Evolutionary conservation across 2,888 invertebrate species (phyloP).

Genomic region (Tinea semifulvella): DNA sequence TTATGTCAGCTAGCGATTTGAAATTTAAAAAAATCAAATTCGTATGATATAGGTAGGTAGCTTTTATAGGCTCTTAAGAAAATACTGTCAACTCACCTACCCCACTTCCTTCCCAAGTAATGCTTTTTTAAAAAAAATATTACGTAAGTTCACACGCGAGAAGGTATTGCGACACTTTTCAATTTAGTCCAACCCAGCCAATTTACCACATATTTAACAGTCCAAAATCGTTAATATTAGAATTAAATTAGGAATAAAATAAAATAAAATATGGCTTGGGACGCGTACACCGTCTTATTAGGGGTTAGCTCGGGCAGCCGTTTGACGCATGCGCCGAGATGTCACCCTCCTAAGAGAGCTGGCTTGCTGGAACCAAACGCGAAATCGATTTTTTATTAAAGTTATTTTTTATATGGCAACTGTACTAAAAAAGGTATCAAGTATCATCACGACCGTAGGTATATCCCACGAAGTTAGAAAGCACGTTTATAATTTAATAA

Average conservation of each 20-base stretch:
- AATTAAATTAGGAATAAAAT: slow-evolving; percentile 33
- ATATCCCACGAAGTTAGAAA: too few species aligned
- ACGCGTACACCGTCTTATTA: slow-evolving; percentile 20
- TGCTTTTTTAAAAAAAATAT: slow-evolving; percentile 25
- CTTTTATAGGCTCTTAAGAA: too few species aligned
- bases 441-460: too few species aligned
- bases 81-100: too few species aligned
- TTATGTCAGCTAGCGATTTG: too few species aligned
- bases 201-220: slow-evolving; percentile 20
- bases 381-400: too few species aligned
- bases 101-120: slow-evolving; percentile 20
- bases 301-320: not conserved
- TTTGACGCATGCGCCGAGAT: not conserved
- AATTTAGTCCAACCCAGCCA: slow-evolving; percentile 19
- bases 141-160: slow-evolving; percentile 28
- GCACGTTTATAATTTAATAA: too few species aligned
- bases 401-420: too few species aligned
- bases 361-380: slow-evolving; percentile 1
- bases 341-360: not conserved
- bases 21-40: too few species aligned
- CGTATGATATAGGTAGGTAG: too few species aligned
- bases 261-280: slow-evolving; percentile 46
- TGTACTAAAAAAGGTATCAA: too few species aligned
- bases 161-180: too few species aligned
- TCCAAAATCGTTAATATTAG: not conserved